Base-by-base conservation (phyloP, 2,888 invertebrate species). In the Brachypalpus laphriformis region DNA sequence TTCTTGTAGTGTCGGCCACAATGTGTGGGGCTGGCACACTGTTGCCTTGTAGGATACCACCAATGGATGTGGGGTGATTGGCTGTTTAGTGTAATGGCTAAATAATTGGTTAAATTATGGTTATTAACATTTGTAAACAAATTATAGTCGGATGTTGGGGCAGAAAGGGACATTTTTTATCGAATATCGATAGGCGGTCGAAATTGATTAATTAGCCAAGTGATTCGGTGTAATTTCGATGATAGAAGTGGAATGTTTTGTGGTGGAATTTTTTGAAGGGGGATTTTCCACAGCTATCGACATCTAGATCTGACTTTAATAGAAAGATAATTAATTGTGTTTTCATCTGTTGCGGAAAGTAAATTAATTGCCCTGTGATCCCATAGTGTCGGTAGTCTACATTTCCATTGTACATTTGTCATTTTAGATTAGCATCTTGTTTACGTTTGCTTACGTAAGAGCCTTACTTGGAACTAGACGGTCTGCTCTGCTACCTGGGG, bases 91-190 rank as follows among this genome's bases (percentile, higher is more conserved):
- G 80, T 85, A 85, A 85, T 81, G 71, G 81, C 75, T 82, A 86
- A 86, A 86, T 86, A 82, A 86, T 86, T 86, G 86, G 28, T 82
- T 77, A 86, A 86, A 86, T 86, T 76, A 86, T 77, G 82, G 86
- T 86, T 82, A 86, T 86, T 86, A 82, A 72, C 82, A 72, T 72
- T 86, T 86, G 86, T 86, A 82, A 86, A 77, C 86, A 86, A 86
- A 86, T 85, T 81, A 71, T 61, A 66, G 65, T 47, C 25, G 65
- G 47, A 61, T 57, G 54, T 56, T 56, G 57, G 2, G 47, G 28
- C n/a, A n/a, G 37, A 71, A 56, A 9, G 11, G 49, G 22, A 57
- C n/a, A 22, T n/a, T 20, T 34, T 7, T n/a, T 49, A 34, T 65
- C 51, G 16, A 31, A 34, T 45, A 31, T 45, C 42, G 40, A 70